Base-by-base conservation (phyloP, 2,113 vertebrate species). In the Trinectes maculatus region DNA sequence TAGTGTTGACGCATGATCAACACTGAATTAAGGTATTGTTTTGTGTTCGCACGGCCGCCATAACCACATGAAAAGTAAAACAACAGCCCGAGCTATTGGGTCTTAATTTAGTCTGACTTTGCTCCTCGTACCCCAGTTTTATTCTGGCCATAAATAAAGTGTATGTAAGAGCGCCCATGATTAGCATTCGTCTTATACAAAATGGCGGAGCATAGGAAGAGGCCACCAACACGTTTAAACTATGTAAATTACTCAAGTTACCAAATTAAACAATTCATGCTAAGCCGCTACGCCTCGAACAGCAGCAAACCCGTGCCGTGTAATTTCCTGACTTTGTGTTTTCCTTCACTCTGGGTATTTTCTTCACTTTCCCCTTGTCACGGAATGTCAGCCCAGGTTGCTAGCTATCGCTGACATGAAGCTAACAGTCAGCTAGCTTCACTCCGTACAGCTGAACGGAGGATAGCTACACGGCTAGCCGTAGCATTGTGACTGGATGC, bases 181-280 rank as follows among this genome's bases (percentile, higher is more conserved):
- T 93, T 93, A 94, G 93, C 92, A 91, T 93, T 91, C 87, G 89
- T 79, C 90, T 91, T 80, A 85, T 87, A 94, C 93, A 94, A 94
- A 93, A 94, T 93, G 93, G 93, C 92, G 93, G 93, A 91, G 91
- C 78, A 86, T 87, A 83, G 89, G 91, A 91, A 92, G 91, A 93
- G 92, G 93, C 92, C 91, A 92, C 92, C 89, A 92, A 92, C 90
- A 94, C 89, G 89, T 89, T 91, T 83, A 92, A 93, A 94, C 91
- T 94, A 90, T 89, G 82, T 88, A 89, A 92, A 92, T 93, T 92
- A 91, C 87, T 89, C 64, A 82, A 91, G 79, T 92, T 91, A 73
- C 66, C 62, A 5, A 60, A 69, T 79, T 56, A 86, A 91, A 90
- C 84, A 86, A 80, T 82, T 71, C 11, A 10, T 49, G 70, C 80